Percentiles rank a stretch among this genome's conserved stretches.
Conservation (phyloP, 2,113 vertebrate species). For the Monopterus albus region DNA sequence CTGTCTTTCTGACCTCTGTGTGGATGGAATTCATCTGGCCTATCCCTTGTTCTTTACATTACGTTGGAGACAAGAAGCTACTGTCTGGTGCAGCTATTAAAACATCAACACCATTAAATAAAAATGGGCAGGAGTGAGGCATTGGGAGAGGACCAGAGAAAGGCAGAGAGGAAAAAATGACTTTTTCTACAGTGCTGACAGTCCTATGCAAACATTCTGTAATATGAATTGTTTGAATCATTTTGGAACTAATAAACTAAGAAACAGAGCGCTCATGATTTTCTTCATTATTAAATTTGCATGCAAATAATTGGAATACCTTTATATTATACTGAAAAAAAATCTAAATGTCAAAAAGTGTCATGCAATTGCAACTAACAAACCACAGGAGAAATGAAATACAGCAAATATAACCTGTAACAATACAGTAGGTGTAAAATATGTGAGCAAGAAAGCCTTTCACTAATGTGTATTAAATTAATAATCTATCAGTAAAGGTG, state of each 20-base stretch:
- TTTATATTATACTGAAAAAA: too few relatives aligned
- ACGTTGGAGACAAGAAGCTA: conserved; percentile 78
- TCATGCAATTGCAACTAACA: too few relatives aligned
- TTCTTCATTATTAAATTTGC: not conserved
- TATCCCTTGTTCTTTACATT: conserved; percentile 75
- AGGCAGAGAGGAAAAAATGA: conserved; percentile 10
- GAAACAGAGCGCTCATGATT: not conserved
- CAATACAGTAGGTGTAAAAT: too few relatives aligned
- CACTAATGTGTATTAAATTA: too few relatives aligned
- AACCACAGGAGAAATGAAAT: too few relatives aligned
- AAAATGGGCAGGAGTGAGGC: conserved; percentile 63
- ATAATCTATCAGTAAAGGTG: too few relatives aligned
- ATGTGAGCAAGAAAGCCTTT: too few relatives aligned
- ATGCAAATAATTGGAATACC: not conserved
- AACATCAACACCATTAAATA: conserved; percentile 83
- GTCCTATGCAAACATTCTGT: not conserved
- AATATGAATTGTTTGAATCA: conserved; percentile 9
- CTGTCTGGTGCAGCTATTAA: conserved; percentile 87
- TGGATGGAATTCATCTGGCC: conserved; percentile 90
- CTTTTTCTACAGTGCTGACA: conserved; percentile 13
- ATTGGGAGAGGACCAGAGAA: conserved; percentile 33
- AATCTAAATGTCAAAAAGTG: too few relatives aligned
- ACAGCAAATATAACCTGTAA: too few relatives aligned
- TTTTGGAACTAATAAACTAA: not conserved
- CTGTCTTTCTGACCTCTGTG: conserved; percentile 92